Percentiles rank a stretch among this genome's conserved stretches.
Conservation (phyloP, 2,113 vertebrate genomes). For the Tetraodon nigroviridis region DNA sequence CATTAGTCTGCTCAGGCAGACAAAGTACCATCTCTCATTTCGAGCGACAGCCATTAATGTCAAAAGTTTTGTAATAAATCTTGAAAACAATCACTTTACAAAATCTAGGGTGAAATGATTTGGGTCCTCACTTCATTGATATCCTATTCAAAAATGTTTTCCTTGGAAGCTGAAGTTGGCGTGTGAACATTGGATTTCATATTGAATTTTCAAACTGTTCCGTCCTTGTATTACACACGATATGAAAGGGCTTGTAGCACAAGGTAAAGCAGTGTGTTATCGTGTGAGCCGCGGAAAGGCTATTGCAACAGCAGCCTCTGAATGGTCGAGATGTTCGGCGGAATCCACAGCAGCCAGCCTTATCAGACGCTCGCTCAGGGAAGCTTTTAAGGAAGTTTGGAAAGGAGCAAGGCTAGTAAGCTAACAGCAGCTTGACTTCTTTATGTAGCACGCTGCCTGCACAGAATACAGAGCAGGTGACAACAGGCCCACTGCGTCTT, state of each 20-base stretch:
- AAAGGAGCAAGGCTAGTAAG: slow-evolving; percentile 64
- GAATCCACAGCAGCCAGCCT: slow-evolving; percentile 26
- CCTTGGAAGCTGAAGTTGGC: neutral
- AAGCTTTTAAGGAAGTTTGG: slow-evolving; percentile 56
- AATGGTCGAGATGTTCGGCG: slow-evolving; percentile 9
- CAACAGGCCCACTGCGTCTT: slow-evolving; percentile 39
- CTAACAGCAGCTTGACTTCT: slow-evolving; percentile 57
- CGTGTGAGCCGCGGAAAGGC: slow-evolving; percentile 5
- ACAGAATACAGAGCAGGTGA: slow-evolving; percentile 72
- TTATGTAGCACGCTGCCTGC: slow-evolving; percentile 63
- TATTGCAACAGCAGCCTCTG: slow-evolving; percentile 5
- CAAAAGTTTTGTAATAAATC: no score
- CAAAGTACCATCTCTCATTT: no score
- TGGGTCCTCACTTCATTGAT: neutral
- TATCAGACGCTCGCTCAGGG: slow-evolving; percentile 44
- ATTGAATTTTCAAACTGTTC: slow-evolving; percentile 14
- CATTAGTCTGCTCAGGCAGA: no score
- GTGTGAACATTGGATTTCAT: neutral
- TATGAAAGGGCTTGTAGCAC: slow-evolving; percentile 14
- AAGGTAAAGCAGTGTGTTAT: slow-evolving; percentile 8
- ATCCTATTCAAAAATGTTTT: neutral
- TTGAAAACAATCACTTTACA: neutral
- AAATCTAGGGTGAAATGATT: neutral
- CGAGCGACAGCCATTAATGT: no score
- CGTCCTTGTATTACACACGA: slow-evolving; percentile 14